Conservation (phyloP, 2,113 vertebrate species). For the human region DNA sequence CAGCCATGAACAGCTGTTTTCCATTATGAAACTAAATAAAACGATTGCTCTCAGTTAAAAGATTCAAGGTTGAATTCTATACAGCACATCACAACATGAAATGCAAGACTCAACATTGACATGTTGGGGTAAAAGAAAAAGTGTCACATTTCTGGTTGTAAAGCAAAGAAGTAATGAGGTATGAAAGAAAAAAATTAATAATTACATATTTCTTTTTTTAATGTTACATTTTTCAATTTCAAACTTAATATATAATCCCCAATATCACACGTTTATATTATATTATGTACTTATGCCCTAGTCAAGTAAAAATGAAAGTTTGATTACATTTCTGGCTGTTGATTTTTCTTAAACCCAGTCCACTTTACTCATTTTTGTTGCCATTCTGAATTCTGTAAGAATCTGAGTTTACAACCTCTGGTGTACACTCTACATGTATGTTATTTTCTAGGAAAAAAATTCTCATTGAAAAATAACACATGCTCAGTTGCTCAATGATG, state of each 20-base stretch:
- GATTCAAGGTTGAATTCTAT: slow-evolving; percentile 77
- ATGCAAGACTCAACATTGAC: slow-evolving; percentile 69
- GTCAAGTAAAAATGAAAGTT: slow-evolving; percentile 62
- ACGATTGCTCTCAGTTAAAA: slow-evolving; percentile 70
- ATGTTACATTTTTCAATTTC: slow-evolving; percentile 60
- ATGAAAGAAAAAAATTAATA: slow-evolving; percentile 70
- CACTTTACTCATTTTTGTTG: slow-evolving; percentile 25
- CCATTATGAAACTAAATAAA: slow-evolving; percentile 75
- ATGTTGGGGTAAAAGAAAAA: slow-evolving; percentile 62
- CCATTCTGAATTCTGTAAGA: slow-evolving; percentile 37
- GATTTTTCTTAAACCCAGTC: not conserved
- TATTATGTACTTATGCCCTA: not conserved
- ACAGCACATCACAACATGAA: slow-evolving; percentile 71
- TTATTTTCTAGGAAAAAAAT: not conserved
- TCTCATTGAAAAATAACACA: slow-evolving; percentile 27
- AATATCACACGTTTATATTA: slow-evolving; percentile 44
- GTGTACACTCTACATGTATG: not conserved
- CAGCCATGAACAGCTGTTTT: slow-evolving; percentile 73
- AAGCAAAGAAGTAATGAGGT: slow-evolving; percentile 67
- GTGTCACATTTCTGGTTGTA: slow-evolving; percentile 69
- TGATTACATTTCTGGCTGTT: slow-evolving; percentile 56
- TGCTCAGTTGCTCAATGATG: not conserved
- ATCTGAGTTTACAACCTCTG: slow-evolving; percentile 25
- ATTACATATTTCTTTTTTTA: slow-evolving; percentile 58
- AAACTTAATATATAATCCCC: slow-evolving; percentile 47